Evolutionary conservation across 2,113 vertebrate genomes (phyloP).

Genomic region (Felis catus): DNA sequence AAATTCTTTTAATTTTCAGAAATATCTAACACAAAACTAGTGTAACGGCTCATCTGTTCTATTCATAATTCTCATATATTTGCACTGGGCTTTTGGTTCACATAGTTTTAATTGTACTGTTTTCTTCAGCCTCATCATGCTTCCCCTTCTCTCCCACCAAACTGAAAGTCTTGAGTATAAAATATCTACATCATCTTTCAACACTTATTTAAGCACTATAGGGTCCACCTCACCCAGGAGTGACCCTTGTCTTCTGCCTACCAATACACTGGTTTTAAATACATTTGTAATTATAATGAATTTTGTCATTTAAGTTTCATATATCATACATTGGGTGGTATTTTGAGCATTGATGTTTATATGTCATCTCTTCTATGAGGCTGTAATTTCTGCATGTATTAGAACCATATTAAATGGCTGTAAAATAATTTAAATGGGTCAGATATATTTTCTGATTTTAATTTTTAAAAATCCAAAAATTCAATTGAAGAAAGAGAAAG

Average conservation of each 20-base stretch:
- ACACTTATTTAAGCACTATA: neutral
- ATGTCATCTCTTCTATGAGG: neutral
- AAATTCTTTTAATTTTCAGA: neutral
- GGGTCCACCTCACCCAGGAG: neutral
- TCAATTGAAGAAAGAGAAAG: neutral
- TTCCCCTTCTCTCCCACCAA: neutral
- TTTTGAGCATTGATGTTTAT: neutral
- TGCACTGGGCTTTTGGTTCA: neutral
- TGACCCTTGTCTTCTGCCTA: neutral
- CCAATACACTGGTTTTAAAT: neutral
- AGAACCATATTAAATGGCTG: neutral
- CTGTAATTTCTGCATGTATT: neutral
- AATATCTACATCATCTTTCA: neutral
- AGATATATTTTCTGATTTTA: slow-evolving; percentile 1
- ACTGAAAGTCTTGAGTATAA: neutral
- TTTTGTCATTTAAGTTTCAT: neutral
- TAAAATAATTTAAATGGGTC: neutral
- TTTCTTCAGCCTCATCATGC: neutral
- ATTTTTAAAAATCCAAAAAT: neutral
- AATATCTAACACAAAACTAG: neutral
- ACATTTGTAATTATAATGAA: neutral
- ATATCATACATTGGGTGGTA: neutral
- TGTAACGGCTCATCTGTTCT: neutral
- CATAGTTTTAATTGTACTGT: neutral
- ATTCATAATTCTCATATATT: neutral